phyloP scores from a whole-genome alignment of 2,888 invertebrate genomes.

The Tiphia femorata region DNA sequence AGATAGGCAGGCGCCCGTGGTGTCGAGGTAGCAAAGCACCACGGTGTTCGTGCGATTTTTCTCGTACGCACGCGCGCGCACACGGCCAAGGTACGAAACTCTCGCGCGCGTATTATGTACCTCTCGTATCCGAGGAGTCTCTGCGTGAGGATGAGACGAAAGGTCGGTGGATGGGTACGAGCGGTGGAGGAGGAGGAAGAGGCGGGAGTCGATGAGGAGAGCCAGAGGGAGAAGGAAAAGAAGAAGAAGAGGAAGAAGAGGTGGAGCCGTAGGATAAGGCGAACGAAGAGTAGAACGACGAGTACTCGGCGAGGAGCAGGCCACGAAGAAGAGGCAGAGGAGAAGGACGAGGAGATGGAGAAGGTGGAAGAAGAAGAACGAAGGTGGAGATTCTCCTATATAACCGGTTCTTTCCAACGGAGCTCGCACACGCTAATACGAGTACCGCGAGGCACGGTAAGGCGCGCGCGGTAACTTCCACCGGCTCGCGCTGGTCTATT shows the following conservation, averaged over 20 bases:
- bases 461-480: conserved; percentile 29
- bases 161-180: conserved; percentile 44
- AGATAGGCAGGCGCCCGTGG: conserved; percentile 49
- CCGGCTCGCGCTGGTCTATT: conserved; percentile 52
- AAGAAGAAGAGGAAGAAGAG: conserved; percentile 23
- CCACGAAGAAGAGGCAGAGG: conserved; percentile 15
- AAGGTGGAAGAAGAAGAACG: conserved; percentile 43
- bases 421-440: conserved; percentile 40
- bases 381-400: conserved; percentile 49
- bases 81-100: background rate
- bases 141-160: conserved; percentile 40
- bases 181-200: conserved; percentile 13
- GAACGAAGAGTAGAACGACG: conserved; percentile 13
- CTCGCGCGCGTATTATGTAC: conserved; percentile 21
- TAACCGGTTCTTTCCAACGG: conserved; percentile 55
- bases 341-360: conserved; percentile 17
- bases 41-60: background rate
- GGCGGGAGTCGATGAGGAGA: conserved; percentile 4
- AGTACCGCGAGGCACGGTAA: conserved; percentile 23
- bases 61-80: conserved; percentile 7
- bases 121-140: conserved; percentile 21
- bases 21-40: conserved; percentile 31
- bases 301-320: no score
- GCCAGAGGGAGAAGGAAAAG: conserved; percentile 21
- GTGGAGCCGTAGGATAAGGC: conserved; percentile 12